phyloP scores from a whole-genome alignment of 1,140 invertebrate species.

The Pseudomyrmex pallidus region DNA sequence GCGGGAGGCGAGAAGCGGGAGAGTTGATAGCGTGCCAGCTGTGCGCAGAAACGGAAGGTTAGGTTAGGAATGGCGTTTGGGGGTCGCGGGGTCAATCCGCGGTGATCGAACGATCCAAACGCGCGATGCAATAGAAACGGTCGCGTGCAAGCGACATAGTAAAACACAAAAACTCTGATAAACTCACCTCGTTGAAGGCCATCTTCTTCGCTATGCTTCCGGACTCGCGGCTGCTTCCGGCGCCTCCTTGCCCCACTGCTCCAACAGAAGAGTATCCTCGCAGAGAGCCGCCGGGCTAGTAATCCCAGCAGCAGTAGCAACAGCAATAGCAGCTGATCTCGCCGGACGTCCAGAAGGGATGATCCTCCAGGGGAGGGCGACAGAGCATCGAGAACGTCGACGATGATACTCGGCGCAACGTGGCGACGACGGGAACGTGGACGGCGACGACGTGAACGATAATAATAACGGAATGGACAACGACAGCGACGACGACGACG shows the following conservation, averaged over 20 bases:
- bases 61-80: conserved; percentile 77
- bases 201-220: conserved; percentile 84
- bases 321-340: conserved; percentile 65
- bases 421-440: conserved; percentile 47
- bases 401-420: conserved; percentile 58
- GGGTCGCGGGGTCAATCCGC: conserved; percentile 75
- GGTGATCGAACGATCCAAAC: conserved; percentile 65
- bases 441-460: conserved; percentile 35
- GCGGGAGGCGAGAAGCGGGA: conserved; percentile 6
- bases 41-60: conserved; percentile 72
- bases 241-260: conserved; percentile 83
- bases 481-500: conserved; percentile 57
- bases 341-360: conserved; percentile 60
- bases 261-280: conserved; percentile 67
- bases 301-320: conserved; percentile 67
- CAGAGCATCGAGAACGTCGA: conserved; percentile 73
- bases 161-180: neutral
- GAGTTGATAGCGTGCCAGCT: conserved; percentile 79
- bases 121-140: neutral
- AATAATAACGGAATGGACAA: conserved; percentile 43
- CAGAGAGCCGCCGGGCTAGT: conserved; percentile 72
- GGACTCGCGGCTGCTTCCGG: conserved; percentile 81
- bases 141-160: neutral
- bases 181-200: conserved; percentile 85
- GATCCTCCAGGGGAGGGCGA: conserved; percentile 62